Conservation (phyloP, 2,888 invertebrate species). For the Spilosoma lubricipeda region DNA sequence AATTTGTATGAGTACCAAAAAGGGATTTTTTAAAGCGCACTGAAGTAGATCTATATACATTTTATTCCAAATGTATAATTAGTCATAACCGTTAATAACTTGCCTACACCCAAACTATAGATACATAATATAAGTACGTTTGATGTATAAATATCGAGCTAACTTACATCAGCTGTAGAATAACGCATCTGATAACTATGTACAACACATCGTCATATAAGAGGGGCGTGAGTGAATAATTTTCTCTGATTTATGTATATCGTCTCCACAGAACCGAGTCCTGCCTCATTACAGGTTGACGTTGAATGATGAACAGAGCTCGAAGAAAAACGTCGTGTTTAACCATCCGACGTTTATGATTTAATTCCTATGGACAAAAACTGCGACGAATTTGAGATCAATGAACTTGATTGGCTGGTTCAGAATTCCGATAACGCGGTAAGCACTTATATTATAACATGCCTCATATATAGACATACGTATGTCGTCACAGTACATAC, state of each 20-base stretch:
- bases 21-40: too few relatives aligned
- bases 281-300: slow-evolving; percentile 80
- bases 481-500: too few relatives aligned
- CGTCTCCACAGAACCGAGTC: slow-evolving; percentile 66
- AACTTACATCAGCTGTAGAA: slow-evolving; percentile 9
- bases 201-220: slow-evolving; percentile 59
- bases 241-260: slow-evolving; percentile 73
- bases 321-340: slow-evolving; percentile 76
- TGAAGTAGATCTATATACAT: background rate
- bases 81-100: too few relatives aligned
- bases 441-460: slow-evolving; percentile 37
- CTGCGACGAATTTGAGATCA: slow-evolving; percentile 52
- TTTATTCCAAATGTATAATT: background rate
- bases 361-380: slow-evolving; percentile 74
- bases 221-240: slow-evolving; percentile 77
- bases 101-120: background rate
- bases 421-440: slow-evolving; percentile 30
- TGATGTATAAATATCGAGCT: background rate
- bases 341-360: slow-evolving; percentile 73
- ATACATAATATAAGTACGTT: background rate
- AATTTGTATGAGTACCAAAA: too few relatives aligned
- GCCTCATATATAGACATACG: background rate
- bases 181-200: slow-evolving; percentile 35
- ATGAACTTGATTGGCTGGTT: slow-evolving; percentile 42
- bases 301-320: slow-evolving; percentile 76